Base-by-base conservation (phyloP, 2,113 vertebrate species). In the Leptosomus discolor region DNA sequence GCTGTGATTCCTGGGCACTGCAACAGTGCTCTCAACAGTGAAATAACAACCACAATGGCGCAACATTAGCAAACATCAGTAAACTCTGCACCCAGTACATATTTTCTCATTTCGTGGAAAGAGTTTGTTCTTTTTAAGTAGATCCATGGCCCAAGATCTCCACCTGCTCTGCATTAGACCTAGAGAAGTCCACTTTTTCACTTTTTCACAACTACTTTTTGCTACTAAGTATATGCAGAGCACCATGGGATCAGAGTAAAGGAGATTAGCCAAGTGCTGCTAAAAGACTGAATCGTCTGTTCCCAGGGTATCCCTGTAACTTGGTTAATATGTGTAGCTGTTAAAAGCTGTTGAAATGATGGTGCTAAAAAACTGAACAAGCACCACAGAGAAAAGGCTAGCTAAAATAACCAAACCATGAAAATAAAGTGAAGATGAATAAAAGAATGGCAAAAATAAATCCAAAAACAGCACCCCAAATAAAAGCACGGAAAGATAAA, bases 291-390 rank as follows among this genome's bases (percentile, higher is more conserved):
- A 82, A 74, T 53, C 1, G 0, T 34, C 37, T 57, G 9, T 51
- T 65, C 65, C 21, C 46, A 26, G 36, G 51, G 48, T 6, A 8
- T 93, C 81, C 13, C 60, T 48, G 74, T 36, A 76, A 67, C 65
- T 82, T 37, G 22, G 56, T 82, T 91, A 94, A 88, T 76, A 88
- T 0, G 4, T 57, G 81, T 82, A 75, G 70, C 74, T 95, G 77
- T 91, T 96, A 87, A 92, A 94, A 93, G 58, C 43, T 70, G 61
- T 45, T 82, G 27, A 93, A 95, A 81, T 48, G 30, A 90, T 37
- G 34, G 65, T 51, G 73, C 65, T 90, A 61, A 94, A 94, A 96
- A 84, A 54, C 6, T 29, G 56, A 93, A 93, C 30, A 80, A 76
- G 43, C 36, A 70, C 12, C 26, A 68, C 34, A 68, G 45, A 76